phyloP scores from a whole-genome alignment of 2,113 vertebrate species.

The Mobula birostris region DNA sequence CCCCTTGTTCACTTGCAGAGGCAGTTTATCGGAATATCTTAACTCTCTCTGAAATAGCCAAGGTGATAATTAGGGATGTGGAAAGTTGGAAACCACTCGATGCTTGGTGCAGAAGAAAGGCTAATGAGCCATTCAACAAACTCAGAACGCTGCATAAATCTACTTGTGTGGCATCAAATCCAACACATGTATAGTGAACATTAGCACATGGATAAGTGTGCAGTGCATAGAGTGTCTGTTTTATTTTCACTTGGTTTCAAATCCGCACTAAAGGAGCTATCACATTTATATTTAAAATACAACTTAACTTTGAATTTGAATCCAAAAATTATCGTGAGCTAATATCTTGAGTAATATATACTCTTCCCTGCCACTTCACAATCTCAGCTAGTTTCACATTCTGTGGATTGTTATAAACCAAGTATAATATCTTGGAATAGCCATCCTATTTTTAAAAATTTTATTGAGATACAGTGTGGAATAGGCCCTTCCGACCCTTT shows the following conservation, averaged over 20 bases:
- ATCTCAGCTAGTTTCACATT: not conserved
- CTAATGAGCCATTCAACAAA: conserved; percentile 37
- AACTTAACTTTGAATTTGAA: not conserved
- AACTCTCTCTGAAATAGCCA: conserved; percentile 35
- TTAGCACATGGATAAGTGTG: conserved; percentile 8
- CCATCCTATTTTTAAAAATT: too few relatives aligned
- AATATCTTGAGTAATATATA: not conserved
- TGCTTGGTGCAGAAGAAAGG: conserved; percentile 33
- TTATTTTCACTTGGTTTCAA: not conserved
- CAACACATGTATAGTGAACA: conserved; percentile 6
- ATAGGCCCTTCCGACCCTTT: too few relatives aligned
- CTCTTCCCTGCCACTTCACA: not conserved
- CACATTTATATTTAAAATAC: not conserved
- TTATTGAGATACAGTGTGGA: too few relatives aligned
- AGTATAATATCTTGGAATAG: conserved; percentile 14
- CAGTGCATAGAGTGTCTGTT: not conserved
- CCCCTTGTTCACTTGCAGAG: conserved; percentile 24
- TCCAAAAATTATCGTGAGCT: not conserved
- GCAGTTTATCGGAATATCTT: conserved; percentile 33
- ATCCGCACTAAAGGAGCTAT: not conserved
- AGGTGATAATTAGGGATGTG: conserved; percentile 38
- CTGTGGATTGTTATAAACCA: not conserved
- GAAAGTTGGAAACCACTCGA: conserved; percentile 37
- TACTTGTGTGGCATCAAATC: conserved; percentile 37
- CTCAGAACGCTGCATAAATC: conserved; percentile 35